phyloP scores from a whole-genome alignment of 2,888 invertebrate species.

The Chirona hameri region DNA sequence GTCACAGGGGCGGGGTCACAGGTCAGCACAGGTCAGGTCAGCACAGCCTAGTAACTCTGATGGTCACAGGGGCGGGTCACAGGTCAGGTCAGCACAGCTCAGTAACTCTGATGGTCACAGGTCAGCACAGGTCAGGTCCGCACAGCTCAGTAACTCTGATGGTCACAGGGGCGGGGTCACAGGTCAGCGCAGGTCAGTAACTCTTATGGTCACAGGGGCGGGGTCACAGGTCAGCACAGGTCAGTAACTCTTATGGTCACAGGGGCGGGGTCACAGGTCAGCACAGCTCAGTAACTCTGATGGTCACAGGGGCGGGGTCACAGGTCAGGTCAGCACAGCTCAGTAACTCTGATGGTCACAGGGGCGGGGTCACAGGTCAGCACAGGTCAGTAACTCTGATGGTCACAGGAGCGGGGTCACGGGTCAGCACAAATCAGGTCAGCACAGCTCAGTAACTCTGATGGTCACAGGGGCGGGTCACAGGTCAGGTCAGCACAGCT shows the following conservation, averaged over 20 bases:
- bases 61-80: not conserved
- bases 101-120: no score
- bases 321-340: not conserved
- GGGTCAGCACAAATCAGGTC: not conserved
- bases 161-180: no score
- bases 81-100: not conserved
- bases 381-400: no score
- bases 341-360: not conserved
- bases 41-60: not conserved
- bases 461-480: not conserved
- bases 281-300: no score
- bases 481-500: not conserved
- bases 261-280: no score
- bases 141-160: not conserved
- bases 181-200: no score
- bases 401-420: no score
- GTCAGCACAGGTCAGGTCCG: not conserved
- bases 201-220: no score
- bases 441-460: not conserved
- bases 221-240: not conserved
- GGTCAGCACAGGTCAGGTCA: not conserved
- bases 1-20: no score
- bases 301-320: not conserved
- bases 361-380: no score
- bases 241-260: not conserved